Evolutionary conservation across 2,113 vertebrate species (phyloP).

Genomic region (Actinemys pallida): DNA sequence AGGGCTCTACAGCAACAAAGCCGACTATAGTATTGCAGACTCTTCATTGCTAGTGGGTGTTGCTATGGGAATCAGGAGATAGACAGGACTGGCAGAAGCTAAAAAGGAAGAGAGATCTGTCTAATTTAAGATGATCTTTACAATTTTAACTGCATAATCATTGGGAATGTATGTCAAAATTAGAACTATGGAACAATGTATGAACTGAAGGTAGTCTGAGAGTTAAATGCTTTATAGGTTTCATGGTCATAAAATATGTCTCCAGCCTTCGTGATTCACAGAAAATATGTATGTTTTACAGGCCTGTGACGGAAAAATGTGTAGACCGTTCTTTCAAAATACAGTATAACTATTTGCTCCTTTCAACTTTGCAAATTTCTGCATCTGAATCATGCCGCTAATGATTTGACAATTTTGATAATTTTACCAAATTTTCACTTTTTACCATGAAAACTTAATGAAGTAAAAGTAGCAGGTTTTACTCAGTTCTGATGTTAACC

Average conservation of each 20-base stretch:
- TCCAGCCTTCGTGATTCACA: not conserved
- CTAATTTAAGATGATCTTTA: slow-evolving; percentile 7
- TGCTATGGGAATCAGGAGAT: slow-evolving; percentile 67
- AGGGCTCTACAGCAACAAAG: slow-evolving; percentile 64
- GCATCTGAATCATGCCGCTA: not conserved
- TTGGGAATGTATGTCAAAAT: not conserved
- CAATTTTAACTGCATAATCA: not conserved
- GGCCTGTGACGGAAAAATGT: not conserved
- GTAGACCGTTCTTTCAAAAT: not conserved
- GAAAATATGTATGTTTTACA: not conserved
- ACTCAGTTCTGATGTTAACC: not conserved
- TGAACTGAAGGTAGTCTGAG: not conserved
- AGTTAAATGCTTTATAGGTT: not conserved
- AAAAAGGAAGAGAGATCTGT: slow-evolving; percentile 29
- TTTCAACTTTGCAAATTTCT: not conserved
- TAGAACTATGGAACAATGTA: not conserved
- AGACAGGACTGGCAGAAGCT: slow-evolving; percentile 33
- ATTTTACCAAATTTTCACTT: accelerated
- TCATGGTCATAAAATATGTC: not conserved
- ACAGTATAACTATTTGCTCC: not conserved
- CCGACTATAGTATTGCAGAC: slow-evolving; percentile 59
- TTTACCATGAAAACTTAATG: not conserved
- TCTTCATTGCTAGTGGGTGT: slow-evolving; percentile 55
- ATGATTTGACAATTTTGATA: not conserved
- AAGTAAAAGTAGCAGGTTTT: not conserved